Conservation (phyloP, 1,140 invertebrate species). For the Listronotus bonariensis region DNA sequence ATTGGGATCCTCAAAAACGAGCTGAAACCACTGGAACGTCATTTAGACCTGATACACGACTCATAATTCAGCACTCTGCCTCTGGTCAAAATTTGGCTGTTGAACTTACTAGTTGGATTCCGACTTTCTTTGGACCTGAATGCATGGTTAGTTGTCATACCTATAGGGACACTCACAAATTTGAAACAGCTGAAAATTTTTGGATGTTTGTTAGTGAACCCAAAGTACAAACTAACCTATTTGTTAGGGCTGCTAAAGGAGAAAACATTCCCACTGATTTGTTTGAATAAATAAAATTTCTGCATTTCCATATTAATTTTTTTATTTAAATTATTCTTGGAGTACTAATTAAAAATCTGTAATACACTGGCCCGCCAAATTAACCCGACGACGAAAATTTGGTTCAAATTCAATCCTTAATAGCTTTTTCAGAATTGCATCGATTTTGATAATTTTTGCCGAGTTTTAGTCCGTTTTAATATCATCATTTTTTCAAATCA, state of each 20-base stretch:
- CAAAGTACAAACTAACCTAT: constrained; percentile 40
- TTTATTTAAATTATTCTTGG: no score
- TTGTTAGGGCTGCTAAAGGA: constrained; percentile 46
- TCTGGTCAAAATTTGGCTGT: constrained; percentile 50
- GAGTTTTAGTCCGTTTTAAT: no score
- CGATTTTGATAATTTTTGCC: no score
- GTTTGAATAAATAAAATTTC: constrained; percentile 32
- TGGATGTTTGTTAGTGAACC: constrained; percentile 44
- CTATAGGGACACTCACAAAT: constrained; percentile 46
- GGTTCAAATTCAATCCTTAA: no score
- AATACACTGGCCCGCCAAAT: no score
- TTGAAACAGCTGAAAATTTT: constrained; percentile 51
- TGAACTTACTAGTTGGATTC: constrained; percentile 44
- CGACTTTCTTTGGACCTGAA: constrained; percentile 51
- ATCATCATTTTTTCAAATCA: no score
- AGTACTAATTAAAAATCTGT: no score
- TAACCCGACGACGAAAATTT: no score
- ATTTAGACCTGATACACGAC: constrained; percentile 40
- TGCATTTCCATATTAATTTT: no score
- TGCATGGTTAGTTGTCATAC: constrained; percentile 48
- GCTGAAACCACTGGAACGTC: constrained; percentile 45
- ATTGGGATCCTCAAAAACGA: constrained; percentile 44
- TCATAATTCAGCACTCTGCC: constrained; percentile 51
- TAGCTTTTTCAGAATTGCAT: no score
- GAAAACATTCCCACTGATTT: constrained; percentile 44